Evolutionary conservation across 2,113 vertebrate species (phyloP), one percentile per base, ranked within the genome.

Genomic region (Pithys albifrons): DNA sequence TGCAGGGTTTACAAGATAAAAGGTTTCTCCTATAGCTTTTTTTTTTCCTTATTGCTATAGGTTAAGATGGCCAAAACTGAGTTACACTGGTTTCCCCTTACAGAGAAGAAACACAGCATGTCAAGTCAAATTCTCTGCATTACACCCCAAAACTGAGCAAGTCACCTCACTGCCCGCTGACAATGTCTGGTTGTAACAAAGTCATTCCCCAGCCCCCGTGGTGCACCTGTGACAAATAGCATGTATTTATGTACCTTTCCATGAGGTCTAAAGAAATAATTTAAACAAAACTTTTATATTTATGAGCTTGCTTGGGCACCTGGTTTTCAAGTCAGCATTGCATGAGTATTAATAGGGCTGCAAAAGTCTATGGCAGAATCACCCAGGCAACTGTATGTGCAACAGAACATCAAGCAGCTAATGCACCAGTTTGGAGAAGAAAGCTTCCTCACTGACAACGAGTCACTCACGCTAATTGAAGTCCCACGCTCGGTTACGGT

Each of bases 391-490:
- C 92, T 91, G 88, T 76, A 76, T 55, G 57, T 55, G 59, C 79
- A 94, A 58, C 62, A 88, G 95, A 89, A 76, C 66, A 96, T 90
- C 93, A 95, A 96, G 91, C 16, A 16, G 41, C 75, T 96, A 64
- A 95, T 51, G 83, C 70, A 94, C 67, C 45, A 16, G 91, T 87
- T 92, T 48, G 28, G 71, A 98, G 93, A 97, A 93, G 67, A 97
- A 97, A 96, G 96, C 66, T 64, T 93, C 77, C 82, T 86, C 29
- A 58, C 91, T 91, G 84, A 97, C 92, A 97, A 90, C 28, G 94
- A 96, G 91, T 96, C 85, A 87, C 72, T 94, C 74, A 84, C 12
- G 52, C 88, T 95, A 97, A 96, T 67, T 95, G 88, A 95, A 94
- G 61, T 92, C 82, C 79, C 66, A 87, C 7, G 1, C 35, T 78